Percentiles rank a stretch among this genome's conserved stretches.
phyloP scores from a whole-genome alignment of 2,113 vertebrate species.

The Pithys albifrons region DNA sequence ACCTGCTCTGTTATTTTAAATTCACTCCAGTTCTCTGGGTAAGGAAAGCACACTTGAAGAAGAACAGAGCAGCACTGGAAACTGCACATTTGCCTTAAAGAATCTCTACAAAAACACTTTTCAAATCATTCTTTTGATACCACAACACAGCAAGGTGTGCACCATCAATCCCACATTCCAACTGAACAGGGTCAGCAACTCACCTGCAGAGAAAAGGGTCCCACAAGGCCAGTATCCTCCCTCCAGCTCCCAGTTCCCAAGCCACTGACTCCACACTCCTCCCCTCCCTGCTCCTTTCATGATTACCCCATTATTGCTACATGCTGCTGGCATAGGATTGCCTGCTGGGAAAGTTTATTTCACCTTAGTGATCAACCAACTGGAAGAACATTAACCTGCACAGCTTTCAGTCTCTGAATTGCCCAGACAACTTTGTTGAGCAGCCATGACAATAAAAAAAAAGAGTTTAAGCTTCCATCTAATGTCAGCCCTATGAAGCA shows the following conservation, averaged over 20 bases:
- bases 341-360: conserved; percentile 23
- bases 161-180: neutral
- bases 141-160: neutral
- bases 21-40: neutral
- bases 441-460: neutral
- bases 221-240: neutral
- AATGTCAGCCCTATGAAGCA: neutral
- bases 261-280: neutral
- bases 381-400: conserved; percentile 16
- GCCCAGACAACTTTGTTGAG: neutral
- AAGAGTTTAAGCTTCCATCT: neutral
- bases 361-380: neutral
- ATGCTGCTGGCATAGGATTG: neutral
- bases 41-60: neutral
- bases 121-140: neutral
- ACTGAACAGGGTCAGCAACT: neutral
- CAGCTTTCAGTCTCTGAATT: neutral
- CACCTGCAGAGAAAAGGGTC: neutral
- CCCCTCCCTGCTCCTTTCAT: neutral
- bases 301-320: neutral
- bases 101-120: neutral
- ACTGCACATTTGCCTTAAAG: neutral
- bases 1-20: neutral
- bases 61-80: neutral
- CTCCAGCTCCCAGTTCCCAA: neutral